Evolutionary conservation across 1,140 invertebrate species (phyloP).

Genomic region (Idris sp.): DNA sequence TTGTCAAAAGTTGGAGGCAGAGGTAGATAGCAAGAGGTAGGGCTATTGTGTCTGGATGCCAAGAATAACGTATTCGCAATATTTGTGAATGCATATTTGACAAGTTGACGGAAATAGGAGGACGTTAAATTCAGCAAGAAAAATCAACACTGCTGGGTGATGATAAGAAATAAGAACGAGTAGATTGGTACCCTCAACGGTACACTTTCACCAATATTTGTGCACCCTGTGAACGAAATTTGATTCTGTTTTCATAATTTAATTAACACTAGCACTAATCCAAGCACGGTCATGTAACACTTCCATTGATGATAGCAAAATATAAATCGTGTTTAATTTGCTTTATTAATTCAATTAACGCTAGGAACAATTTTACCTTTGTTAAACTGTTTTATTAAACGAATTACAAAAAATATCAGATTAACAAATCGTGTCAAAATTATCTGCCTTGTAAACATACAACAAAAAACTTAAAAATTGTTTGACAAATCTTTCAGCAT

Average conservation of each 20-base stretch:
- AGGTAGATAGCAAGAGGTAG: conserved; percentile 18
- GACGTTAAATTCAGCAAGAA: conserved; percentile 32
- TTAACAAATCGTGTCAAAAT: too few relatives aligned
- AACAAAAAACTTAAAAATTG: too few relatives aligned
- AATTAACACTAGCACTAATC: conserved; percentile 39
- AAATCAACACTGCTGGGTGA: conserved; percentile 39
- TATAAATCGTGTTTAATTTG: conserved; percentile 35
- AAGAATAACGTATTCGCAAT: conserved; percentile 23
- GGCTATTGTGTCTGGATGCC: conserved; percentile 10
- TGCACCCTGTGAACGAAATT: conserved; percentile 18
- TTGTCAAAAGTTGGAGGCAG: conserved; percentile 39
- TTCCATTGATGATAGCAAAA: conserved; percentile 27
- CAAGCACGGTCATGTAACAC: conserved; percentile 16
- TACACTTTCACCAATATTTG: too few relatives aligned
- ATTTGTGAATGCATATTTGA: conserved; percentile 15
- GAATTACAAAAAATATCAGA: too few relatives aligned
- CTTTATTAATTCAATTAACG: conserved; percentile 25
- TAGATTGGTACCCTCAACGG: too few relatives aligned
- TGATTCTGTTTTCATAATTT: conserved; percentile 36
- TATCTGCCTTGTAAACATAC: too few relatives aligned
- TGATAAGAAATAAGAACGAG: conserved; percentile 36
- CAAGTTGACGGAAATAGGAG: conserved; percentile 12
- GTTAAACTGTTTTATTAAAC: neutral
- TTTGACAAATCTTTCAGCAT: too few relatives aligned
- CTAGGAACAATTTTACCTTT: too few relatives aligned